phyloP scores from a whole-genome alignment of 2,888 invertebrate genomes.

The Eucera pruinosa region DNA sequence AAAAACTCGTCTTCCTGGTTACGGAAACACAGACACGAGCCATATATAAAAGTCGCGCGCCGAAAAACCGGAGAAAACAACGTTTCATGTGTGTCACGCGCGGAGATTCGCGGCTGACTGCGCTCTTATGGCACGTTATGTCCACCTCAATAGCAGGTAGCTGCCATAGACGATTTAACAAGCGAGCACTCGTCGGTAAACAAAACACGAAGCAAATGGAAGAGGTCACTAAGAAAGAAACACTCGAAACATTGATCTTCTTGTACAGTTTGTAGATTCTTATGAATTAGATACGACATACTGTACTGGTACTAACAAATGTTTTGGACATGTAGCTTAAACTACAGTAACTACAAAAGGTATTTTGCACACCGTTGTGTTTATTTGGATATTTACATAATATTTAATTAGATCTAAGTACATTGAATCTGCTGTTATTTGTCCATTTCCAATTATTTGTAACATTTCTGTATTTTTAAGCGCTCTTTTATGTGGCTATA shows the following conservation, averaged over 20 bases:
- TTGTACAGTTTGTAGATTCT: neutral
- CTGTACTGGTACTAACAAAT: too few relatives aligned
- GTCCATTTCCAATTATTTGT: too few relatives aligned
- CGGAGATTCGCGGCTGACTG: conserved; percentile 18
- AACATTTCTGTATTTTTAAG: too few relatives aligned
- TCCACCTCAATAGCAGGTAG: conserved; percentile 17
- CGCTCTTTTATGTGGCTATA: too few relatives aligned
- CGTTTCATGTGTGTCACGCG: conserved; percentile 22
- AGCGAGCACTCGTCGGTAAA: conserved; percentile 12
- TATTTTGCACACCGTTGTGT: too few relatives aligned
- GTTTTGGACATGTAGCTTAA: too few relatives aligned
- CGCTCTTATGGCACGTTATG: neutral
- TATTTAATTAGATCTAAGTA: too few relatives aligned
- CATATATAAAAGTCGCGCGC: conserved; percentile 37
- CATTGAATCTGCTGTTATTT: too few relatives aligned
- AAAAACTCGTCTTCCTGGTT: conserved; percentile 73
- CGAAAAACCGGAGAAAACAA: conserved; percentile 48
- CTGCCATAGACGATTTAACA: conserved; percentile 8
- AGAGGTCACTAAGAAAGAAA: neutral
- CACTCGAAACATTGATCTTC: neutral
- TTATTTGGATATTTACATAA: too few relatives aligned
- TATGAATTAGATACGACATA: too few relatives aligned
- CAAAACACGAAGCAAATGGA: conserved; percentile 2
- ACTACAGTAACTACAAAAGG: too few relatives aligned
- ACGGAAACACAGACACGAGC: conserved; percentile 60